Percentiles rank a stretch among this genome's conserved stretches.
phyloP scores from a whole-genome alignment of 2,797 vertebrate genomes.

The Varecia variegata region DNA sequence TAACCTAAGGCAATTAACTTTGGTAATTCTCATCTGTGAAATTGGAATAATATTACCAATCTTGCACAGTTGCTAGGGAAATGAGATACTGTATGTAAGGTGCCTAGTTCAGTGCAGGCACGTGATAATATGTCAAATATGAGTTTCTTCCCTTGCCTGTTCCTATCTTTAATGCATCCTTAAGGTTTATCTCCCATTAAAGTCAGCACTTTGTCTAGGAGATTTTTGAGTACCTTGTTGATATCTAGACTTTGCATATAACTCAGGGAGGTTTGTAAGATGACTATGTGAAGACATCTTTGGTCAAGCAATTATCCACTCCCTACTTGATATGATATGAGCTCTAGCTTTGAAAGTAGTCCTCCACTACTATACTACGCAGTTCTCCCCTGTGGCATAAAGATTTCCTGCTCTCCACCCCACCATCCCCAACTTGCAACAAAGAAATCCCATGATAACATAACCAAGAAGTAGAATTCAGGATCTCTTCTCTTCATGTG shows the following conservation, averaged over 20 bases:
- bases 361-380: neutral
- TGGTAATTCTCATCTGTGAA: slow-evolving; percentile 10
- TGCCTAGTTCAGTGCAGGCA: neutral
- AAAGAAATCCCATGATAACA: neutral
- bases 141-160: neutral
- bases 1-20: neutral
- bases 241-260: neutral
- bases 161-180: neutral
- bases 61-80: neutral
- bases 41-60: neutral
- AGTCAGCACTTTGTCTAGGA: neutral
- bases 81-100: neutral
- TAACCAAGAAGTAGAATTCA: neutral
- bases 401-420: neutral
- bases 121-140: neutral
- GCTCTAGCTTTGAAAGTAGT: neutral
- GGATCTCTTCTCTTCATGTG: neutral
- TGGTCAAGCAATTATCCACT: neutral
- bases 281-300: neutral
- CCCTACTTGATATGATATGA: neutral
- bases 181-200: neutral
- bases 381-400: neutral
- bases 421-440: too few relatives aligned
- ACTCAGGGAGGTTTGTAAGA: neutral
- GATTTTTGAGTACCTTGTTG: neutral